Percentiles rank a stretch among this genome's conserved stretches.
Conservation (phyloP, 2,113 vertebrate species). For the Litocranius walleri region DNA sequence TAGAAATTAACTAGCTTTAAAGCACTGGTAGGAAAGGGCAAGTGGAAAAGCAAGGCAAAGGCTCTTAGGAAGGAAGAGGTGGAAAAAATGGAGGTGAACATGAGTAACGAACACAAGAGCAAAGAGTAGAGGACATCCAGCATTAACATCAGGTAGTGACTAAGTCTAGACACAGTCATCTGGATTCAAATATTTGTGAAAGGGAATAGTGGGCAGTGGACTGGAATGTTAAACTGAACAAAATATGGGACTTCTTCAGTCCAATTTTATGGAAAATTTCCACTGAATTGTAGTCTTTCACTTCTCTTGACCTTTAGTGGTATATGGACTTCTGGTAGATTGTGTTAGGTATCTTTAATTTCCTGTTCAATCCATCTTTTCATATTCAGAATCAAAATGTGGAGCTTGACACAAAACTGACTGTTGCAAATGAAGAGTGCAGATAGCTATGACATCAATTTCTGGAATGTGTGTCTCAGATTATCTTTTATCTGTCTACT, state of each 20-base stretch:
- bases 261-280: neutral
- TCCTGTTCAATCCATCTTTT: neutral
- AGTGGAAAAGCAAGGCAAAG: neutral
- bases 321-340: neutral
- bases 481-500: neutral
- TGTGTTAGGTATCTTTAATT: neutral
- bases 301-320: neutral
- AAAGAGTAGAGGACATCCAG: neutral
- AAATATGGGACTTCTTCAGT: neutral
- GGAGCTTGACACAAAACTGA: neutral
- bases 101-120: neutral
- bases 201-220: neutral
- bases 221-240: neutral
- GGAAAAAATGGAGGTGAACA: fast-evolving
- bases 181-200: neutral
- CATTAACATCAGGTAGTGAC: neutral
- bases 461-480: neutral
- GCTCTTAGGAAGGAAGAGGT: neutral
- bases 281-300: neutral
- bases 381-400: neutral
- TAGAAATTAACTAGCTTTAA: neutral
- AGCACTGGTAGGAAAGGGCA: neutral
- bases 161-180: neutral
- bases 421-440: neutral
- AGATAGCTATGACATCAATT: neutral